Conservation (phyloP, 2,888 invertebrate species). For the Perdita meconis region DNA sequence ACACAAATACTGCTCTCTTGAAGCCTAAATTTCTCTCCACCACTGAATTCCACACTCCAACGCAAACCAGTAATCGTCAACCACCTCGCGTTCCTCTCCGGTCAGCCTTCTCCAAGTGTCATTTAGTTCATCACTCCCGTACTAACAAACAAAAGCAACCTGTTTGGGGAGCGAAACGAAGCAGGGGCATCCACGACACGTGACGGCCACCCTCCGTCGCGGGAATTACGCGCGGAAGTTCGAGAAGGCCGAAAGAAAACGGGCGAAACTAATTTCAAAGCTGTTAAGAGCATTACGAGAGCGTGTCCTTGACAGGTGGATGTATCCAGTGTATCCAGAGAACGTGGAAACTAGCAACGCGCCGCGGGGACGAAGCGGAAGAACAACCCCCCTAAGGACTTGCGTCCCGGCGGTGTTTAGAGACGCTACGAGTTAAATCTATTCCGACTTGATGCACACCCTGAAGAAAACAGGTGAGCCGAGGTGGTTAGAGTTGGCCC, state of each 20-base stretch:
- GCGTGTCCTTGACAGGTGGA: conserved; percentile 48
- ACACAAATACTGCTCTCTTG: too few relatives aligned
- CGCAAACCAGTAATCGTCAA: too few relatives aligned
- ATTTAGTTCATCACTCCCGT: conserved; percentile 3
- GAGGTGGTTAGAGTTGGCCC: conserved; percentile 45
- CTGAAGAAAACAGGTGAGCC: conserved; percentile 22
- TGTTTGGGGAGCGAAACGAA: too few relatives aligned
- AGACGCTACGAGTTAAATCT: conserved; percentile 53
- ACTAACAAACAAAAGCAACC: not conserved
- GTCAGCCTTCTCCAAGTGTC: not conserved
- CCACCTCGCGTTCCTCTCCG: not conserved
- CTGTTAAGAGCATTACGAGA: conserved; percentile 57
- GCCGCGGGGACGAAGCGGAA: conserved; percentile 6
- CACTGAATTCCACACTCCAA: too few relatives aligned
- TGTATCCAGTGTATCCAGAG: conserved; percentile 32
- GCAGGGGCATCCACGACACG: not conserved
- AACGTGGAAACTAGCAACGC: conserved; percentile 10
- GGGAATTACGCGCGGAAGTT: conserved; percentile 29
- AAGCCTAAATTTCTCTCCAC: too few relatives aligned
- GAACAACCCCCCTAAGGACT: conserved; percentile 13
- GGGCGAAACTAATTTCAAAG: conserved; percentile 59
- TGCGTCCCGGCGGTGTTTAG: conserved; percentile 41
- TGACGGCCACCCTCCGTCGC: not conserved
- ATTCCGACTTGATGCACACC: conserved; percentile 36
- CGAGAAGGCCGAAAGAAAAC: conserved; percentile 33